These are phyloP conservation scores for Styela clava DNA, from an alignment of 23 tunicate species.

Conservation along the genomic window DNA sequence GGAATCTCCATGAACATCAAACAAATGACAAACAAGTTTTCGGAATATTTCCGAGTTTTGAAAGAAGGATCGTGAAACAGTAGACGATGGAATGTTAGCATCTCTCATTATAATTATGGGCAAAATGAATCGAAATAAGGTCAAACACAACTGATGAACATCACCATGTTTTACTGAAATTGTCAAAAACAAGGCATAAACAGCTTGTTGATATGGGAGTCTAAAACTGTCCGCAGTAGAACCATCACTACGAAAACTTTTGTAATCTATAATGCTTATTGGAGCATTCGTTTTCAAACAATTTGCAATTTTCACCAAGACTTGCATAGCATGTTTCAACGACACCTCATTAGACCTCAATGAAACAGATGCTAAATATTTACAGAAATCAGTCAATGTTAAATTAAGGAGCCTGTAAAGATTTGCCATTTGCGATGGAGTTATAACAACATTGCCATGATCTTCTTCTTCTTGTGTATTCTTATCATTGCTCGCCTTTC, in stretches of 20 bases:
- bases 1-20: conserved; percentile 33
- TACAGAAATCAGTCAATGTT: conserved; percentile 41
- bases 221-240: neutral
- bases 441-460: conserved; percentile 14
- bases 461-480: conserved; percentile 3
- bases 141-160: conserved; percentile 28
- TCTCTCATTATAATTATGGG: conserved; percentile 59
- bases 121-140: conserved; percentile 54
- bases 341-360: conserved; percentile 30
- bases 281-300: conserved; percentile 4
- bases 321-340: conserved; percentile 42
- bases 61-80: conserved; percentile 29
- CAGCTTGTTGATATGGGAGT: conserved; percentile 24
- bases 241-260: conserved; percentile 1
- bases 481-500: neutral
- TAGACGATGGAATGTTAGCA: conserved; percentile 21
- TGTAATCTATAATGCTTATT: neutral
- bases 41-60: conserved; percentile 37
- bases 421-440: conserved; percentile 20
- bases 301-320: conserved; percentile 9
- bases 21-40: conserved; percentile 31
- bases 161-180: conserved; percentile 39
- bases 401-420: conserved; percentile 16
- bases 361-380: conserved; percentile 22
- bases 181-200: conserved; percentile 18